Conservation (phyloP, 1,140 invertebrate genomes). For the Drosophila oshimai region DNA sequence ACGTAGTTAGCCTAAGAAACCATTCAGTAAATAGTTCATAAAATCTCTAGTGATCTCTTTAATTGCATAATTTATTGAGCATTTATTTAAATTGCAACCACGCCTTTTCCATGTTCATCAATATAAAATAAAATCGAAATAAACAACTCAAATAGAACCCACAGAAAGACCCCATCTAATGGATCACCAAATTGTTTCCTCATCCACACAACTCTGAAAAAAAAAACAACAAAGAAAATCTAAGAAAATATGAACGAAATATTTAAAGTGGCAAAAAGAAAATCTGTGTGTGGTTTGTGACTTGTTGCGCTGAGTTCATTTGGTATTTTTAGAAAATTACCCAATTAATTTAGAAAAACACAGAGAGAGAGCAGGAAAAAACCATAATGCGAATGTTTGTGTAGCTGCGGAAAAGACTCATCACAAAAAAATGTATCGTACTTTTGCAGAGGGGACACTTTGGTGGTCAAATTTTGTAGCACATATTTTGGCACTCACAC, state of each 20-base stretch:
- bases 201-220: conserved; percentile 9
- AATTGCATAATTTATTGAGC: background rate
- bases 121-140: conserved; percentile 3
- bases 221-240: conserved; percentile 32
- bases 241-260: conserved; percentile 44
- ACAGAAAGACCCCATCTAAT: conserved; percentile 22
- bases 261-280: conserved; percentile 59
- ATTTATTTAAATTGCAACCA: conserved; percentile 6
- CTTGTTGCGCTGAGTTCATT: conserved; percentile 72
- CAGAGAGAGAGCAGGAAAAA: conserved; percentile 8
- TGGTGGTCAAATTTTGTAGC: conserved; percentile 24
- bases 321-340: conserved; percentile 76
- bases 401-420: conserved; percentile 43
- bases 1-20: conserved; percentile 21
- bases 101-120: conserved; percentile 25
- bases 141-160: conserved; percentile 32
- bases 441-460: conserved; percentile 19
- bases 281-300: conserved; percentile 43
- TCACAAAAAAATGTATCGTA: conserved; percentile 48
- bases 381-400: conserved; percentile 45
- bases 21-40: background rate
- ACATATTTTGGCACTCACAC: conserved; percentile 12
- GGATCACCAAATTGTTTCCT: conserved; percentile 20
- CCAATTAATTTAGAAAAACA: conserved; percentile 80
- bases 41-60: background rate